Conservation (phyloP, 2,113 vertebrate species). For the Hydrochoerus hydrochaeris region DNA sequence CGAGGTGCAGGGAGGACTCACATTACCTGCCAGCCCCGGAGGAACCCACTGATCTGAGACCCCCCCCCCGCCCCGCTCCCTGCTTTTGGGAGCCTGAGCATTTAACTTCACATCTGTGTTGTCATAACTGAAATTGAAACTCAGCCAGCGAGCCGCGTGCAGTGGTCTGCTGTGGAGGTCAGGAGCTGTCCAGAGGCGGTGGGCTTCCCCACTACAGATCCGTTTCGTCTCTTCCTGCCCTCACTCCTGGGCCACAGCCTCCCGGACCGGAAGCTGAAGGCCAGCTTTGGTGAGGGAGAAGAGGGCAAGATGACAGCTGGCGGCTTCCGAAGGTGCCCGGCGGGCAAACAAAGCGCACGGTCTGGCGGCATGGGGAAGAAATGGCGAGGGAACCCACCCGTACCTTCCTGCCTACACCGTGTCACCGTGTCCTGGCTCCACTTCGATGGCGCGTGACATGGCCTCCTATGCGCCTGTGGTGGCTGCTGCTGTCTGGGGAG, state of each 20-base stretch:
- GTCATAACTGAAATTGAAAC: not conserved
- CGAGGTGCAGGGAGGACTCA: not conserved
- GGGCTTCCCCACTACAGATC: not conserved
- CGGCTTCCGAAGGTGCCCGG: not conserved
- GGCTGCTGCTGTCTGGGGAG: not conserved
- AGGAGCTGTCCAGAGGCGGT: not conserved
- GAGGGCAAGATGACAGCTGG: not conserved
- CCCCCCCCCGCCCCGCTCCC: not conserved
- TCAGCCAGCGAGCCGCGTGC: rapidly evolving
- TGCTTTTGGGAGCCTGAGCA: rapidly evolving
- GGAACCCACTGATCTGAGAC: not conserved
- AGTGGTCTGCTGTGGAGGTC: not conserved
- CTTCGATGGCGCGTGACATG: not conserved
- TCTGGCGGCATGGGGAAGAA: rapidly evolving
- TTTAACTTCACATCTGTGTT: not conserved
- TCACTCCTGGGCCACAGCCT: not conserved
- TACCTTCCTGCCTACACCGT: rapidly evolving
- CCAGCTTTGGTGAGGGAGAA: not conserved
- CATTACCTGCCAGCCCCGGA: not conserved
- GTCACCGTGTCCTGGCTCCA: not conserved
- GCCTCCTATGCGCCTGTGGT: not conserved
- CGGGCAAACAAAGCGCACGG: not conserved
- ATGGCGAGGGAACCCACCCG: not conserved
- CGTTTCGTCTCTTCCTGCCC: not conserved
- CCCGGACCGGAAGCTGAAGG: not conserved